These are phyloP conservation scores for Meta bourneti DNA, from an alignment of 2,888 invertebrate species.

Conservation along the genomic window DNA sequence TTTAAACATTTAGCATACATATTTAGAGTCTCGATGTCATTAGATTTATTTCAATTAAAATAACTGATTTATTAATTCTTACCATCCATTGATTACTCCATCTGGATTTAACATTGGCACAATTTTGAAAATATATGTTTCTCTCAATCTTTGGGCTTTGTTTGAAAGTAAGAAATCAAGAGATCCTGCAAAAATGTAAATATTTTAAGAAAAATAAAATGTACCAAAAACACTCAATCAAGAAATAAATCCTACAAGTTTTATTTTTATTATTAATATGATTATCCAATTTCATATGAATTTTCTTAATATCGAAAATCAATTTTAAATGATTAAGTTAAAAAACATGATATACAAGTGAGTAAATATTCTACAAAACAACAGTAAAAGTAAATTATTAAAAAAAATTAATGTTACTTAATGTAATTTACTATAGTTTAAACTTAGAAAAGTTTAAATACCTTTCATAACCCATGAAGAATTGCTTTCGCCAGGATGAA, in stretches of 20 bases:
- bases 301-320: no score
- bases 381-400: no score
- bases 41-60: background rate
- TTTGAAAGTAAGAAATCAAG: constrained; percentile 85
- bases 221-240: no score
- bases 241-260: no score
- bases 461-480: constrained; percentile 94
- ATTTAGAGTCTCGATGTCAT: no score
- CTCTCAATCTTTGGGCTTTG: constrained; percentile 85
- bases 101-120: constrained; percentile 94
- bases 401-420: background rate
- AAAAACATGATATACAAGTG: no score
- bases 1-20: no score
- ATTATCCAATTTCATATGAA: no score
- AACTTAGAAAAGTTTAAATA: constrained; percentile 64
- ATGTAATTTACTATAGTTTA: background rate
- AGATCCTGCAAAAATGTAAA: constrained; percentile 82
- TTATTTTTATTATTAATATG: no score
- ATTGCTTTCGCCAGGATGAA: constrained; percentile 94
- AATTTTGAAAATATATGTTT: constrained; percentile 90
- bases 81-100: constrained; percentile 93
- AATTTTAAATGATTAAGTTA: no score
- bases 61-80: constrained; percentile 52
- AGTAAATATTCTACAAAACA: no score
- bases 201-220: background rate